Conservation (phyloP, 1,140 invertebrate species). For the Riptortus pedestris region DNA sequence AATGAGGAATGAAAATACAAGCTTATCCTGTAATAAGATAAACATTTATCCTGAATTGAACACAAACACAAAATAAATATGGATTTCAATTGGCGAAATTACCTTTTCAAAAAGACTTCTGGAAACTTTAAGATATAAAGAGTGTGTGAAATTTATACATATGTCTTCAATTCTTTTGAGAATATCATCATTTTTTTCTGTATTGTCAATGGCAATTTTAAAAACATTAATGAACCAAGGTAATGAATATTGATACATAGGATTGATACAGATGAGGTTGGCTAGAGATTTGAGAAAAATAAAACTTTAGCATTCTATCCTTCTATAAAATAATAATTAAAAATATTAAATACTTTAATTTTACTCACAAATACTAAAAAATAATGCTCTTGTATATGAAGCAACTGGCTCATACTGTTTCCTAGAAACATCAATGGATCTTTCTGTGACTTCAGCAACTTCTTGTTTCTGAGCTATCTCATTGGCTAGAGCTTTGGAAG, state of each 20-base stretch:
- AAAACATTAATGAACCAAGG: too few relatives aligned
- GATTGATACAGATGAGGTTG: conserved; percentile 81
- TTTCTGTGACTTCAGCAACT: conserved; percentile 76
- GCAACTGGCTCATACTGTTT: conserved; percentile 80
- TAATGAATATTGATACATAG: conserved; percentile 95
- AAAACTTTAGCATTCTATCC: neutral
- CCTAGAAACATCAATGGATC: conserved; percentile 66
- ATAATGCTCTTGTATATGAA: conserved; percentile 76
- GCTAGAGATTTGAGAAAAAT: conserved; percentile 39
- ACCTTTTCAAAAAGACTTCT: too few relatives aligned
- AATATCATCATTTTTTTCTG: too few relatives aligned
- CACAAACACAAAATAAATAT: too few relatives aligned
- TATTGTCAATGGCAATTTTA: too few relatives aligned
- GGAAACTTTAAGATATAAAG: too few relatives aligned
- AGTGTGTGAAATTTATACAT: too few relatives aligned
- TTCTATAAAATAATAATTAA: neutral
- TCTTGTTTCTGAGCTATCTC: conserved; percentile 83
- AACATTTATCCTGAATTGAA: too few relatives aligned
- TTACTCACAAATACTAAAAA: conserved; percentile 75
- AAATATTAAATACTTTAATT: neutral
- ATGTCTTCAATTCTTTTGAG: too few relatives aligned
- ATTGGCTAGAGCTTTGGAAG: conserved; percentile 79
- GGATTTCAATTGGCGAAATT: too few relatives aligned
- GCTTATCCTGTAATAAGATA: conserved; percentile 63
- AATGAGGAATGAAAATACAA: conserved; percentile 83